A percentile compares a stretch with the other conserved stretches of the same genome.
Evolutionary conservation across 2,888 invertebrate species (phyloP).

Genomic region (Octodonta nipae): DNA sequence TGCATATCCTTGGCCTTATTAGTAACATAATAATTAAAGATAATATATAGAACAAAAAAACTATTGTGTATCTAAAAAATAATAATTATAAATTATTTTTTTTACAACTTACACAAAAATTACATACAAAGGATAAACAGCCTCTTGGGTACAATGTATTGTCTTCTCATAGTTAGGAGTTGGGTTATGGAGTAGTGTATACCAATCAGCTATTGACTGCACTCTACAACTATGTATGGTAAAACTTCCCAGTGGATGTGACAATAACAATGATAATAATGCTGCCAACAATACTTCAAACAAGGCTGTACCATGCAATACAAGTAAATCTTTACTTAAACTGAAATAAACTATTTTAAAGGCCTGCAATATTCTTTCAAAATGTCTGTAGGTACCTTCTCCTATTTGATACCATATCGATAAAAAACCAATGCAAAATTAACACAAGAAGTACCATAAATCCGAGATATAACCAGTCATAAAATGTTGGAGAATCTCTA

Average conservation of each 20-base stretch:
- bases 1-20: slow-evolving; percentile 62
- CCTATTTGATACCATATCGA: slow-evolving; percentile 66
- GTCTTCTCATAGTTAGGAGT: slow-evolving; percentile 79
- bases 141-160: slow-evolving; percentile 91
- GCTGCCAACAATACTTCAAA: slow-evolving; percentile 68
- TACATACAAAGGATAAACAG: slow-evolving; percentile 89
- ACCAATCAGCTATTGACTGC: slow-evolving; percentile 83
- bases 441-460: slow-evolving; percentile 85
- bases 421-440: slow-evolving; percentile 83
- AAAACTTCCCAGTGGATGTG: slow-evolving; percentile 69
- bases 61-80: slow-evolving; percentile 73
- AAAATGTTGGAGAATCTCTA: slow-evolving; percentile 58
- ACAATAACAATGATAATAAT: slow-evolving; percentile 61
- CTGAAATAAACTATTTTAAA: no score
- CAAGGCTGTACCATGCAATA: slow-evolving; percentile 69
- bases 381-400: slow-evolving; percentile 55
- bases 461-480: slow-evolving; percentile 87
- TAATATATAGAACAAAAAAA: slow-evolving; percentile 78
- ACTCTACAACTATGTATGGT: slow-evolving; percentile 66
- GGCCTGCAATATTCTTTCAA: no score
- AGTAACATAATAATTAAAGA: slow-evolving; percentile 67
- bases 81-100: background rate
- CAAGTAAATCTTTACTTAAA: slow-evolving; percentile 61
- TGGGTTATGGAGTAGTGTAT: slow-evolving; percentile 88
- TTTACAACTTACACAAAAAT: slow-evolving; percentile 1